phyloP scores from a whole-genome alignment of 1,140 invertebrate species.

The Amyelois transitella region DNA sequence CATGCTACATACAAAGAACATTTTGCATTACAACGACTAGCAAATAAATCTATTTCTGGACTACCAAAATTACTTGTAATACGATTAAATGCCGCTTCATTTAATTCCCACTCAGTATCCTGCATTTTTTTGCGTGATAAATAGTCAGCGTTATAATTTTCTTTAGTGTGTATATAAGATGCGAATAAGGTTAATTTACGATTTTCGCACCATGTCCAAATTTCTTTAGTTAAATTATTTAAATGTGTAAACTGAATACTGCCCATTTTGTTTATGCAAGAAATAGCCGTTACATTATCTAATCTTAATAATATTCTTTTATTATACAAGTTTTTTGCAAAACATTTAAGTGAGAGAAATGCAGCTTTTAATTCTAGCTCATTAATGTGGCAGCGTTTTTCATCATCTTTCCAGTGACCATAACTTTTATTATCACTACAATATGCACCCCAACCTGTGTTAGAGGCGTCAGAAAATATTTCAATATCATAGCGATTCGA shows the following conservation, averaged over 20 bases:
- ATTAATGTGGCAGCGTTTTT: no score
- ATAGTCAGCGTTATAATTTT: constrained; percentile 10
- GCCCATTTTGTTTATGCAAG: constrained; percentile 1
- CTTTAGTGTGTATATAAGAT: constrained; percentile 6
- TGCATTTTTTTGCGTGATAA: not conserved
- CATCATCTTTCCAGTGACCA: no score
- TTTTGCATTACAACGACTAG: not conserved
- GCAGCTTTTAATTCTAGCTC: no score
- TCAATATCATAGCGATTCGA: no score
- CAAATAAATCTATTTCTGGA: constrained; percentile 3
- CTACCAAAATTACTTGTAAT: not conserved
- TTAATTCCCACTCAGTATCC: constrained; percentile 4
- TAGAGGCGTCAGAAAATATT: no score
- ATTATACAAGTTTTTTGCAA: not conserved
- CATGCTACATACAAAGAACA: constrained; percentile 3
- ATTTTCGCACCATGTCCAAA: constrained; percentile 17
- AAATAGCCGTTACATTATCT: not conserved
- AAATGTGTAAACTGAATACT: not conserved
- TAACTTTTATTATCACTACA: no score
- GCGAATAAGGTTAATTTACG: constrained; percentile 7
- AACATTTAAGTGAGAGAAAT: not conserved
- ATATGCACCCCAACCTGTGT: no score
- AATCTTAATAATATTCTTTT: not conserved
- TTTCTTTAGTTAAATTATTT: not conserved
- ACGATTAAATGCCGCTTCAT: not conserved